These are phyloP conservation scores for Sepioteuthis lessoniana DNA, from an alignment of 2,888 invertebrate species.

Conservation along the genomic window DNA sequence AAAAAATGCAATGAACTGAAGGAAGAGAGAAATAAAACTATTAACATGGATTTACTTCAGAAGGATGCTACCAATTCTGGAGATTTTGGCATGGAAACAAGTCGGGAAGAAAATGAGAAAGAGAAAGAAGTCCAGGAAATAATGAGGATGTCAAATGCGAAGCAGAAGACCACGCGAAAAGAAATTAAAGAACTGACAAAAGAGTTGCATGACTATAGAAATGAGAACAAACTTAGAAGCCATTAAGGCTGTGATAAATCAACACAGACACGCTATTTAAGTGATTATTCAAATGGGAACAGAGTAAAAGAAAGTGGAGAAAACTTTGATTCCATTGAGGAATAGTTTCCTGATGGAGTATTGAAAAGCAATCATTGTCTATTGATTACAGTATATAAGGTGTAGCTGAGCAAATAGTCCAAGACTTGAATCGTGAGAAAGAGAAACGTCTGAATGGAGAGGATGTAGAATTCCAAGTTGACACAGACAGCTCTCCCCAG, in stretches of 20 bases:
- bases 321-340: too few relatives aligned
- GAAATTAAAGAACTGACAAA: neutral
- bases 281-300: neutral
- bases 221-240: neutral
- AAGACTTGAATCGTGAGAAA: too few relatives aligned
- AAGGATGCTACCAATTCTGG: neutral
- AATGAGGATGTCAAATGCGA: neutral
- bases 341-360: too few relatives aligned
- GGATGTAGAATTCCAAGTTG: too few relatives aligned
- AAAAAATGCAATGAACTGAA: neutral
- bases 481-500: too few relatives aligned
- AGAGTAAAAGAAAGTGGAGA: too few relatives aligned
- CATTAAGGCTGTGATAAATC: slow-evolving; percentile 41
- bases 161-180: slow-evolving; percentile 40
- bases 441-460: too few relatives aligned
- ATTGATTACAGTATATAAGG: too few relatives aligned
- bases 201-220: neutral
- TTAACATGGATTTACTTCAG: neutral
- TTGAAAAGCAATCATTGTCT: too few relatives aligned
- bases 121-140: neutral
- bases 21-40: neutral
- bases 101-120: neutral
- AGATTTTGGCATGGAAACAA: neutral
- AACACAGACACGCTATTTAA: neutral
- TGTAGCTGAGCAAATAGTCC: too few relatives aligned